phyloP scores from a whole-genome alignment of 2,113 vertebrate genomes.

The Phrynosoma platyrhinos region DNA sequence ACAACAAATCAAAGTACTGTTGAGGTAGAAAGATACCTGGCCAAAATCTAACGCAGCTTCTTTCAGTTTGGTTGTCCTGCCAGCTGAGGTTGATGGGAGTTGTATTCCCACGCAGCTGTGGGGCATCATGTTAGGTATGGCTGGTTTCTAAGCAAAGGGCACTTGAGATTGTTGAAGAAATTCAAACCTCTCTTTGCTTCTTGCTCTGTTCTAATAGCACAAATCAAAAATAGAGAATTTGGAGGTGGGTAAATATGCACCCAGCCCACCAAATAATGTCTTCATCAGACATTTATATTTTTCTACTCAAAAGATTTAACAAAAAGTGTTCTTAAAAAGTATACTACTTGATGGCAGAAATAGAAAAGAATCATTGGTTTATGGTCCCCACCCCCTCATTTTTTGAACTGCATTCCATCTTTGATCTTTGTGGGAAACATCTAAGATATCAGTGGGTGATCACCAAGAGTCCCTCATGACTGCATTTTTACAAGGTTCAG shows the following conservation, averaged over 20 bases:
- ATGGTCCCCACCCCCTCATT: not conserved
- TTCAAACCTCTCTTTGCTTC: not conserved
- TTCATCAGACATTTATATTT: not conserved
- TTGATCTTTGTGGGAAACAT: not conserved
- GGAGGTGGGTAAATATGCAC: not conserved
- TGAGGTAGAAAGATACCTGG: not conserved
- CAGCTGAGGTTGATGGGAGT: not conserved
- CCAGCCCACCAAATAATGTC: not conserved
- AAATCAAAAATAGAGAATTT: not conserved
- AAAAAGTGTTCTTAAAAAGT: conserved; percentile 26
- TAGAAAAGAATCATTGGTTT: not conserved
- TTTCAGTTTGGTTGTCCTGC: not conserved
- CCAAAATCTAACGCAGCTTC: not conserved
- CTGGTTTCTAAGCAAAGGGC: not conserved
- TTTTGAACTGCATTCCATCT: not conserved
- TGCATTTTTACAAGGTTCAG: not conserved
- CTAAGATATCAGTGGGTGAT: not conserved
- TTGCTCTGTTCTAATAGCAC: not conserved
- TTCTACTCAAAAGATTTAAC: not conserved
- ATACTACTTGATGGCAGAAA: not conserved
- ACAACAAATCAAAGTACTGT: no score
- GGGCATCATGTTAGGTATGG: not conserved
- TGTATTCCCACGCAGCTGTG: not conserved
- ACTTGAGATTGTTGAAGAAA: not conserved
- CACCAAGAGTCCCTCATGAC: no score